Base-by-base conservation (phyloP, 2,888 invertebrate genomes). In the Rhyacophila evoluta region DNA sequence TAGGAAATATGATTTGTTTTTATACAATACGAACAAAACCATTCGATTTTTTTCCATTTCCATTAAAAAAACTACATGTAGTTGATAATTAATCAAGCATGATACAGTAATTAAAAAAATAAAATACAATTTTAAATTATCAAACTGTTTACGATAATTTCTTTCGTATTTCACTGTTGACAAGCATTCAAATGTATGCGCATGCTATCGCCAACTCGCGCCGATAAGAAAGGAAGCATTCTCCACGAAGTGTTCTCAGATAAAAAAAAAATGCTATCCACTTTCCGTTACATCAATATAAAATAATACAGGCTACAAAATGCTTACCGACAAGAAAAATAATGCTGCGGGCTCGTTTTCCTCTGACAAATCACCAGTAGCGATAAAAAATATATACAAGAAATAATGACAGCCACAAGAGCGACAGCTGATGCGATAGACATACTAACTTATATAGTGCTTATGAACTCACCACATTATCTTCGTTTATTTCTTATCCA, bases 341-440 rank as follows among this genome's bases (percentile, higher is more conserved):
- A 55, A 55, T 55, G 55, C 55, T 55, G 25, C 25, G 25, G 25
- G 55, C 55, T 55, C 25, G 55, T 55, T 55, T 55, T 25, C 39
- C 10, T 25, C 55, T 55, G 55, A 55, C 55, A 55, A 55, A 55
- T 55, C 55, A 55, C 55, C 55, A 55, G 55, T 55, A 19, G 25
- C 55, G 55, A 55, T 55, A 55, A 55, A 55, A 55, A 55, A 55
- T 55, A 55, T 19, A 25, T 25, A 25, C 25, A 25, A 55, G 19
- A 55, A 25, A 19, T 19, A 55, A 55, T 55, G 55, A 55, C 55
- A 19, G 55, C 55, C 8, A 19, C 25, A 10, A 5, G 8, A 25
- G 25, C 55, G 25, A 55, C 55, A 55, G 55, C 55, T 55, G 55
- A 55, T 55, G 19, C 25, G 55, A 55, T 55, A 6, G 15, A 55